Evolutionary conservation across 2,888 invertebrate species (phyloP).

Genomic region (Ormyrus pomaceus): DNA sequence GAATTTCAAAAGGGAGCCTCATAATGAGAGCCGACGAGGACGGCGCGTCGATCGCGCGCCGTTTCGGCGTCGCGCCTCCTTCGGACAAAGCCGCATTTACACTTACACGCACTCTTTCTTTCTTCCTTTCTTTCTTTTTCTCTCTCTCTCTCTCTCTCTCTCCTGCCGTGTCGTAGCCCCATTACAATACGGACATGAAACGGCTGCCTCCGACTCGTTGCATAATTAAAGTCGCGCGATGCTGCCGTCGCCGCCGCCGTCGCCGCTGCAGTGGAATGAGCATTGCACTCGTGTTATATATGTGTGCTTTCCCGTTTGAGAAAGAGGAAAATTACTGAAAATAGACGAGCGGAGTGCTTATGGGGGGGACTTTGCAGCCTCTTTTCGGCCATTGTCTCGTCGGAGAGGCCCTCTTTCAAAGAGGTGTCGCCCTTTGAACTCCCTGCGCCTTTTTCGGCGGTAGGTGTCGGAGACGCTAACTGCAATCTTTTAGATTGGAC

Average conservation of each 20-base stretch:
- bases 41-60: conserved; percentile 13
- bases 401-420: no score
- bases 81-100: not conserved
- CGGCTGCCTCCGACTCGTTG: conserved; percentile 18
- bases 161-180: no score
- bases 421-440: no score
- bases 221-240: conserved; percentile 29
- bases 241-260: not conserved
- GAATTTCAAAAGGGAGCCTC: conserved; percentile 44
- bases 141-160: not conserved
- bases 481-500: no score
- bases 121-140: not conserved
- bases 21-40: conserved; percentile 23
- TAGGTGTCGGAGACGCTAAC: no score
- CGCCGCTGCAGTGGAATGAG: conserved; percentile 14
- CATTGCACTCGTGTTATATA: not conserved
- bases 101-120: not conserved
- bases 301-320: not conserved
- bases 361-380: no score
- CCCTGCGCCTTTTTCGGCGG: no score
- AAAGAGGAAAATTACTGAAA: conserved; percentile 18
- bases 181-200: conserved; percentile 22
- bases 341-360: not conserved
- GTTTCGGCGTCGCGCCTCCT: not conserved
- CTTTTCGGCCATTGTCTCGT: no score